These are phyloP conservation scores for Physocephala rufipes DNA, from an alignment of 2,888 invertebrate species.

Conservation along the genomic window DNA sequence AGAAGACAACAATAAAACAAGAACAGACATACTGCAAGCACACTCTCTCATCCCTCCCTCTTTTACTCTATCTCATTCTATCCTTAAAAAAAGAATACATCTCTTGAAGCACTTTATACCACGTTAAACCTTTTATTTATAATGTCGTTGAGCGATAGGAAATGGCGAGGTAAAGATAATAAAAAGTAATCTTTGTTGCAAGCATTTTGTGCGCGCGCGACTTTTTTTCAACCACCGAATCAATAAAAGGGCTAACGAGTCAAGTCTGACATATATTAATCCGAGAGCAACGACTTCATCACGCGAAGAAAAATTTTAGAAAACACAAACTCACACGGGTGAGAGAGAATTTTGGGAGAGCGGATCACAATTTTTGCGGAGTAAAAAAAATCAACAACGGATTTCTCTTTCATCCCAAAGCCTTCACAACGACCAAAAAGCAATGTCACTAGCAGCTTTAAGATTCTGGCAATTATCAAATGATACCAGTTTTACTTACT, in stretches of 20 bases:
- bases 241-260: constrained; percentile 58
- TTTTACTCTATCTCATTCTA: no score
- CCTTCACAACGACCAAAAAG: background rate
- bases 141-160: no score
- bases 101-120: background rate
- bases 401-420: background rate
- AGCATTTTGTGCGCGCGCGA: background rate
- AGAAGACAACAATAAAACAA: background rate
- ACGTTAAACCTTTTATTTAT: background rate
- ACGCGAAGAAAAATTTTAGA: background rate
- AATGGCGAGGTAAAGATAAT: no score
- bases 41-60: no score
- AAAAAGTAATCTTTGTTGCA: no score
- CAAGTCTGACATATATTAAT: constrained; percentile 36
- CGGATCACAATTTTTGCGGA: background rate
- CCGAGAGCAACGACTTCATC: background rate
- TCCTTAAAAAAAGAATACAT: no score
- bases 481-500: constrained; percentile 61
- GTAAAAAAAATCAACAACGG: background rate
- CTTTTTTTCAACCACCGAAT: constrained; percentile 48
- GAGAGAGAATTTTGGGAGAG: background rate
- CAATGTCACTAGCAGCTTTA: constrained; percentile 50
- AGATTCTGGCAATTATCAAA: constrained; percentile 64
- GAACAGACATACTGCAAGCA: no score
- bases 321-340: background rate